Base-by-base conservation (phyloP, 1,140 invertebrate species). In the Macrostomum lignano region DNA sequence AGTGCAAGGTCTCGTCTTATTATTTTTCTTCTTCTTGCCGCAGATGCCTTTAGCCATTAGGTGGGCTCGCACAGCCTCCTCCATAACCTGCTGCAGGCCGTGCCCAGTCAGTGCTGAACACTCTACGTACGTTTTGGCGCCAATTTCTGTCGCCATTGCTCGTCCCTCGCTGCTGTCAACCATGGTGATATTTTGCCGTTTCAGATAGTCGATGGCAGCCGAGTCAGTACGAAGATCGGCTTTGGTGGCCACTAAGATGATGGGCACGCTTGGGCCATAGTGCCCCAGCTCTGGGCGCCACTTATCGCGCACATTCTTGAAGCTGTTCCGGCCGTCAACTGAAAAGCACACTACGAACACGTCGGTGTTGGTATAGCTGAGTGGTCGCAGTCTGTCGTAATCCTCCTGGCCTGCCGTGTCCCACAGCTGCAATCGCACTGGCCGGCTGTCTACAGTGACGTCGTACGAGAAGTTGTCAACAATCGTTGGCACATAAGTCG, bases 211-310 rank as follows among this genome's bases (percentile, higher is more conserved):
- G n/a, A n/a, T n/a, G n/a, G n/a, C n/a, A n/a, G n/a, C n/a, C n/a
- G n/a, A n/a, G n/a, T 98, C 88, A 55, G 98, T 86, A 43, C 91
- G 64, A 47, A 98, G 67, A 68, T 98, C 91, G 42, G 94, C 84
- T 61, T 98, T 86, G 35, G 88, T 98, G 13, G 88, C 88, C 21
- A 94, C 88, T 41, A 96, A 60, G 30, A 98, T 63, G 58, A 96
- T 96, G 37, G 86, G 88, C 32, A 88, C 94, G 58, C 86, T 93
- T 57, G 31, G 31, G 13, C 91, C 94, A 62, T 98, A 88, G 66
- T 96, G 88, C 46, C 81, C 84, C 50, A 98, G 94, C 67, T 98
- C 88, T 40, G 88, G 88, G 32, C 96, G 84, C 88, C 88, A 98
- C 69, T 94, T 94, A 70, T 94, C 84, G 68, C 81, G 86, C 30